Percentiles rank a stretch among this genome's conserved stretches.
Conservation (phyloP, 2,113 vertebrate genomes). For the Microcebus murinus region DNA sequence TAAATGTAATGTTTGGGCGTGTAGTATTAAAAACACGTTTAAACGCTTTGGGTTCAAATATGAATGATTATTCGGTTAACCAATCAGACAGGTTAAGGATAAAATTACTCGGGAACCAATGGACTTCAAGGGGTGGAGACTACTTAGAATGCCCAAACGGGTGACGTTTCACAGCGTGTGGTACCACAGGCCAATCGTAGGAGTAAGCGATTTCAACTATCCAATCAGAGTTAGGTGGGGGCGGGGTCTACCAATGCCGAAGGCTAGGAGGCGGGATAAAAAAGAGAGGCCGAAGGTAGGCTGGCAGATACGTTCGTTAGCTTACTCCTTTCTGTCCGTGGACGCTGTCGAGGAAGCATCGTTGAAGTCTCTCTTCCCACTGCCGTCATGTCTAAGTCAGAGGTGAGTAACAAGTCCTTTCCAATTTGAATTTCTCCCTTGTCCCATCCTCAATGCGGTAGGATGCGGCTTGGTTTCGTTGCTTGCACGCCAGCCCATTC, state of each 20-base stretch:
- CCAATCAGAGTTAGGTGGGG: neutral
- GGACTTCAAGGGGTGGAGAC: neutral
- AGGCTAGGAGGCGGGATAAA: constrained; percentile 73
- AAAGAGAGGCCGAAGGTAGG: constrained; percentile 73
- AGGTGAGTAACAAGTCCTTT: constrained; percentile 65
- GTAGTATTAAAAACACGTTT: neutral
- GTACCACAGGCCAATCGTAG: constrained; percentile 36
- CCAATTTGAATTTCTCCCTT: rapidly evolving
- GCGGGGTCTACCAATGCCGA: constrained; percentile 67
- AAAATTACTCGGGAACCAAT: neutral
- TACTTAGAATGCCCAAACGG: constrained; percentile 32
- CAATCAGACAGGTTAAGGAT: constrained; percentile 50
- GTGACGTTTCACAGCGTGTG: neutral
- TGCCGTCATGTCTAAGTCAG: constrained; percentile 83
- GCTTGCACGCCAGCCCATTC: neutral
- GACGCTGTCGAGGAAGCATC: constrained; percentile 67
- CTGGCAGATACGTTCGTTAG: constrained; percentile 19
- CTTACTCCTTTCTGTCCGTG: constrained; percentile 71
- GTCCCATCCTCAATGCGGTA: rapidly evolving
- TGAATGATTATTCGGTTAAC: neutral
- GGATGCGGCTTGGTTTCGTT: neutral
- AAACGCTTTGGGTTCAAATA: constrained; percentile 18
- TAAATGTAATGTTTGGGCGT: neutral
- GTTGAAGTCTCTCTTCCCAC: neutral
- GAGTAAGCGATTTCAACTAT: neutral